Evolutionary conservation across 2,888 invertebrate genomes (phyloP), one percentile per base, ranked within the genome.

Genomic region (Globia sparganii): DNA sequence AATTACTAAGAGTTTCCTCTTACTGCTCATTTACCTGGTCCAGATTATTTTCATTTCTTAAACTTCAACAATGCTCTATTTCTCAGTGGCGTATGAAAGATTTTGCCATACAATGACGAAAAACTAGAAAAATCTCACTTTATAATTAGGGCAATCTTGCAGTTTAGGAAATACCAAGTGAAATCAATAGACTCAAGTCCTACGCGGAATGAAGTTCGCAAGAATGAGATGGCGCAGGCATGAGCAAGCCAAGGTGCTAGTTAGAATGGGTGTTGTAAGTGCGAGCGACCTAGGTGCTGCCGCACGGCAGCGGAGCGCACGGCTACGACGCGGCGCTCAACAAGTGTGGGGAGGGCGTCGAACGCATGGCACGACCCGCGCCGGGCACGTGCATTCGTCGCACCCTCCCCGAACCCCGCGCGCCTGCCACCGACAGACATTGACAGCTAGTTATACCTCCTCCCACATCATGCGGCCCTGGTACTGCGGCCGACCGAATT

Each of bases 321-420:
- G 86, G 81, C 85, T 74, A 78, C 79, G 84, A 89, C 87, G 86
- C 91, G 91, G 91, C 90, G 93, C 91, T 94, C 96, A 96, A 96
- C 96, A 96, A 96, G 96, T 96, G 94, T 91, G 93, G 91, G 92
- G 92, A 91, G 92, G 91, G 91, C 92, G 91, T 86, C 91, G 91
- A 93, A 93, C 94, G 95, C 94, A 94, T 94, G 94, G 94, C 94
- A 93, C 93, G 95, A 94, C 94, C 91, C 94, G 94, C 91, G 94
- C 91, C 93, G 95, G 96, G 96, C 95, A 95, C 95, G 95, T 96
- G 94, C 93, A 93, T 91, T 91, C 88, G 81, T 89, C 88, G 88
- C 90, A 84, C 88, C 59, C 79, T 87, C 87, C 88, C 77, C 80
- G 87, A 86, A 85, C 81, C 86, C 83, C 86, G 86, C 77, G 86